These are phyloP conservation scores for Phaonia tiefii DNA, from an alignment of 2,888 invertebrate species.

Conservation along the genomic window DNA sequence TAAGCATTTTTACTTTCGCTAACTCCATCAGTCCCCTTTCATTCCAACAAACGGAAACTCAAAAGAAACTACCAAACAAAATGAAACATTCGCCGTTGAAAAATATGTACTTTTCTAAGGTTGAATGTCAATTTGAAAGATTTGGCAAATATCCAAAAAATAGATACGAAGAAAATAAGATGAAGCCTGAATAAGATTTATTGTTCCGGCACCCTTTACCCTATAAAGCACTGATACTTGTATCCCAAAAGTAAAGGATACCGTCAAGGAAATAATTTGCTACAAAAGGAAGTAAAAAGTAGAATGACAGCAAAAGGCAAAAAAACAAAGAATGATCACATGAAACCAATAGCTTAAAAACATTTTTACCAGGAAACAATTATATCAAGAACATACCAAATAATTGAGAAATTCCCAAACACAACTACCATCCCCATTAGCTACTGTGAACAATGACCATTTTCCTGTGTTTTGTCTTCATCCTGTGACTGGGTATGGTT, in stretches of 20 bases:
- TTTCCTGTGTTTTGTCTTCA: too few relatives aligned
- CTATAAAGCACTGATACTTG: too few relatives aligned
- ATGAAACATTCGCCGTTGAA: not conserved
- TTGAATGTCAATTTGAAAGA: slow-evolving; percentile 6
- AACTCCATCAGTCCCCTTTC: slow-evolving; percentile 16
- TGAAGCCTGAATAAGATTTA: slow-evolving; percentile 40
- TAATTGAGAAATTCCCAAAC: slow-evolving; percentile 61
- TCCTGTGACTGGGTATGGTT: too few relatives aligned
- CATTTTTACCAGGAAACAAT: slow-evolving; percentile 57
- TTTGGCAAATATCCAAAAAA: not conserved
- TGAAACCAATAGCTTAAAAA: slow-evolving; percentile 37
- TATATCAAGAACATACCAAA: slow-evolving; percentile 49
- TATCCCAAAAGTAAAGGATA: not conserved
- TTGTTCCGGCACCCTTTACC: slow-evolving; percentile 30
- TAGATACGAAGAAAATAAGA: slow-evolving; percentile 15
- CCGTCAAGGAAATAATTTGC: too few relatives aligned
- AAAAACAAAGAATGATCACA: slow-evolving; percentile 8
- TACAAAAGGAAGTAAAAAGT: too few relatives aligned
- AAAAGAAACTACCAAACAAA: slow-evolving; percentile 6
- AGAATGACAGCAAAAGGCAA: slow-evolving; percentile 20
- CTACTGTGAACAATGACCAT: too few relatives aligned
- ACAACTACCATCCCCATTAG: not conserved
- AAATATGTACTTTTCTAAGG: not conserved
- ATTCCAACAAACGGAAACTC: not conserved
- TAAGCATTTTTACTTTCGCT: slow-evolving; percentile 42